Conservation (phyloP, 92 coral and sea anemone species). For the Zoanthus solanderi region DNA sequence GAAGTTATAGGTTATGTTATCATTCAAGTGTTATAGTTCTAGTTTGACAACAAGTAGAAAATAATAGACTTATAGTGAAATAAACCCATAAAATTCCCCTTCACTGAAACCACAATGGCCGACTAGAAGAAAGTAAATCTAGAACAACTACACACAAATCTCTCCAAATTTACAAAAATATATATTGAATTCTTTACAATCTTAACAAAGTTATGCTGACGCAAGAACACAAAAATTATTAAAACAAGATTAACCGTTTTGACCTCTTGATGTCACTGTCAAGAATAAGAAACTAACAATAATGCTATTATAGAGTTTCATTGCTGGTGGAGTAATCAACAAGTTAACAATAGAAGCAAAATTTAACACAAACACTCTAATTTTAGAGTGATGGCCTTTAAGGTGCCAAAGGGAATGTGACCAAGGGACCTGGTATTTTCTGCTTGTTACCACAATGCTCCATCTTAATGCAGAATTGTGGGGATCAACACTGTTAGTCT, state of each 20-base stretch:
- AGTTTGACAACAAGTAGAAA: neutral
- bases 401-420: neutral
- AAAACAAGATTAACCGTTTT: too few relatives aligned
- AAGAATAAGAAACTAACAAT: too few relatives aligned
- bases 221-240: too few relatives aligned
- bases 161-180: neutral
- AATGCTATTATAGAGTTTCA: too few relatives aligned
- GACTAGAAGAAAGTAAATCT: neutral
- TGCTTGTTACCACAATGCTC: constrained; percentile 8
- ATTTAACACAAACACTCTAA: neutral
- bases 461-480: neutral
- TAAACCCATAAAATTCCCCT: neutral
- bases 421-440: constrained; percentile 4
- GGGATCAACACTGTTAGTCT: neutral
- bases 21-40: neutral
- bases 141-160: neutral
- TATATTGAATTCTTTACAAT: neutral
- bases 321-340: too few relatives aligned
- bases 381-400: constrained; percentile 22
- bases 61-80: too few relatives aligned
- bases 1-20: neutral
- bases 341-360: neutral
- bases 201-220: too few relatives aligned
- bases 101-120: neutral
- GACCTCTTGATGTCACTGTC: too few relatives aligned